Percentiles rank a stretch among this genome's conserved stretches.
Conservation (phyloP, 2,113 vertebrate species). For the Pedionomus torquatus region DNA sequence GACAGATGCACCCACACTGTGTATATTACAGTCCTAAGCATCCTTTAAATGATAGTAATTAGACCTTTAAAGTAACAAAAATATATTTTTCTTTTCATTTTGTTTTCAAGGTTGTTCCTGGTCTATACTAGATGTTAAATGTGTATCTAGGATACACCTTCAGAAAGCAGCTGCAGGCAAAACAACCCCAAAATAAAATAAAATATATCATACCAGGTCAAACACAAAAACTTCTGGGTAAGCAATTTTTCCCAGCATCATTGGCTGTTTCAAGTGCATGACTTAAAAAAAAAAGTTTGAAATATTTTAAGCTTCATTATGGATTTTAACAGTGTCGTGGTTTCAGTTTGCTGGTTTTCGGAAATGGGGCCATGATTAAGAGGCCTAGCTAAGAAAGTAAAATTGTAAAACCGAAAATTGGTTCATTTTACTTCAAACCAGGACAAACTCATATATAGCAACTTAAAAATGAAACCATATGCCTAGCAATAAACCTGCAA, state of each 20-base stretch:
- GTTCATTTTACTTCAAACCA: too few relatives aligned
- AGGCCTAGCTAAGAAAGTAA: too few relatives aligned
- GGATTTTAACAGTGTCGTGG: background rate
- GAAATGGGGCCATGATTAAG: too few relatives aligned
- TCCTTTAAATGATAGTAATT: background rate
- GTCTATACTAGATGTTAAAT: background rate
- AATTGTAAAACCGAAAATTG: too few relatives aligned
- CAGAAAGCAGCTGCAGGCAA: background rate
- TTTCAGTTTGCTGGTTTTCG: too few relatives aligned
- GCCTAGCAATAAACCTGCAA: background rate
- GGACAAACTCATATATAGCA: background rate
- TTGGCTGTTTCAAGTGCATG: background rate
- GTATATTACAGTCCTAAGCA: background rate
- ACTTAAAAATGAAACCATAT: background rate
- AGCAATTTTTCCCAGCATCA: background rate
- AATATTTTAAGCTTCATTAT: background rate
- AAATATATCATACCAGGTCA: background rate
- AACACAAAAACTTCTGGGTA: accelerated
- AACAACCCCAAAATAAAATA: background rate
- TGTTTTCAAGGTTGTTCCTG: background rate
- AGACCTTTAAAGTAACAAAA: background rate
- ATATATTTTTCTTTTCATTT: background rate
- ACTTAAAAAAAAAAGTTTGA: background rate
- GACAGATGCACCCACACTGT: background rate
- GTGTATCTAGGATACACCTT: background rate